These are phyloP conservation scores for Monopis laevigella DNA, from an alignment of 2,888 invertebrate genomes.

Conservation along the genomic window DNA sequence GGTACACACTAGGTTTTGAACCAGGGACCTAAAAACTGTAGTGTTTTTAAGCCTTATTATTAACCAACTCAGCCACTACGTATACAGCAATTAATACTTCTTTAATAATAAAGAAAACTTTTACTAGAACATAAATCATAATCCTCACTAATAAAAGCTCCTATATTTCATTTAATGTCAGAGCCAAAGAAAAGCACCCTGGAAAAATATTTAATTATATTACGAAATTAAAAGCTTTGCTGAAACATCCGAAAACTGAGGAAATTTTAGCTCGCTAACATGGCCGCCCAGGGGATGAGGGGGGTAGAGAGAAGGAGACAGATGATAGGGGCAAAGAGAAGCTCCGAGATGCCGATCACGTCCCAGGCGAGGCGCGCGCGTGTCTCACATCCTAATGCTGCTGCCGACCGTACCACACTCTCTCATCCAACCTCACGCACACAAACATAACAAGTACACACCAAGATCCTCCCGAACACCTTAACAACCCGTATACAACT, in stretches of 20 bases:
- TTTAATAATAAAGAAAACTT: too few relatives aligned
- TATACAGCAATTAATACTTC: too few relatives aligned
- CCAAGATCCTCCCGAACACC: conserved; percentile 32
- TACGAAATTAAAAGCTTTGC: conserved; percentile 55
- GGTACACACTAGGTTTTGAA: too few relatives aligned
- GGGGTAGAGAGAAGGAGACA: conserved; percentile 28
- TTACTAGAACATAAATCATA: too few relatives aligned
- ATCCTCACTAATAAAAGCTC: too few relatives aligned
- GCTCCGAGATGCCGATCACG: conserved; percentile 65
- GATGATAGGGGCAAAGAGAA: conserved; percentile 53
- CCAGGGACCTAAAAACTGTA: too few relatives aligned
- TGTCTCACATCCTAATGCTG: conserved; percentile 59
- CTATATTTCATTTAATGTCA: too few relatives aligned
- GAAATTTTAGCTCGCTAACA: conserved; percentile 46
- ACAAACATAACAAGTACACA: conserved; percentile 13
- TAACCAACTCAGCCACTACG: too few relatives aligned
- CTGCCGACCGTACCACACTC: conserved; percentile 48
- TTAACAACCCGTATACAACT: conserved; percentile 15
- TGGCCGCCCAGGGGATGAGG: conserved; percentile 46
- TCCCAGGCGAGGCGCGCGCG: conserved; percentile 60
- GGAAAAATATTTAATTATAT: conserved; percentile 33
- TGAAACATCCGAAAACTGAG: conserved; percentile 59
- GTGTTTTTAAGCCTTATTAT: too few relatives aligned
- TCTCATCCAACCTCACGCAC: conserved; percentile 44
- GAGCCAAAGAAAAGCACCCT: too few relatives aligned